Conservation (phyloP, 2,797 vertebrate genomes). For the Sternarchorhynchus goeldii region DNA sequence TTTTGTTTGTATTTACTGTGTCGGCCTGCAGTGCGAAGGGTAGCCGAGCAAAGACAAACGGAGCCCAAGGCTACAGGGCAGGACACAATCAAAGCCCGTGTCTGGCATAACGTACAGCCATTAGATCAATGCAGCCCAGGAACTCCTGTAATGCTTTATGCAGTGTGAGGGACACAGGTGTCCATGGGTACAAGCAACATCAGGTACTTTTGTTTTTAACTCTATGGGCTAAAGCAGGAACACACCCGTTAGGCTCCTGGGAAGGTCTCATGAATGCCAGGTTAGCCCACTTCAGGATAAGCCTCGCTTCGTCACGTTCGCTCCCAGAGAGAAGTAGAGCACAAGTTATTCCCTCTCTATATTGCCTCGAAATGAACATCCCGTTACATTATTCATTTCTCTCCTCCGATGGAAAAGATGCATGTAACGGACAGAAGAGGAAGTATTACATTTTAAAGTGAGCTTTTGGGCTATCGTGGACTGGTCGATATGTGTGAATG, state of each 20-base stretch:
- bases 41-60: not conserved
- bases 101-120: conserved; percentile 35
- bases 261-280: not conserved
- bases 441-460: conserved; percentile 4
- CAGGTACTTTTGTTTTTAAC: conserved; percentile 1
- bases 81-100: conserved; percentile 22
- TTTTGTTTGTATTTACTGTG: not conserved
- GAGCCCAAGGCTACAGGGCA: not conserved
- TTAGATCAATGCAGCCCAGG: not conserved
- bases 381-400: conserved; percentile 31
- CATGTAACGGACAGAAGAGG: not conserved
- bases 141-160: conserved; percentile 6
- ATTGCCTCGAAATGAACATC: conserved; percentile 27
- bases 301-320: not conserved
- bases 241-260: not conserved
- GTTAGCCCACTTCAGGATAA: conserved; percentile 22
- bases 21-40: conserved; percentile 9
- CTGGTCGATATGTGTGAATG: not conserved
- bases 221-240: conserved; percentile 13
- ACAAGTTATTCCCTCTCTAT: conserved; percentile 26
- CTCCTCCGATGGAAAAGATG: conserved; percentile 16
- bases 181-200: not conserved
- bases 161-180: conserved; percentile 11
- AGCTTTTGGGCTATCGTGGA: not conserved
- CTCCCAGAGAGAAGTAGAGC: not conserved